These are phyloP conservation scores for Acleris holmiana DNA, from an alignment of 2,888 invertebrate species.

Conservation along the genomic window DNA sequence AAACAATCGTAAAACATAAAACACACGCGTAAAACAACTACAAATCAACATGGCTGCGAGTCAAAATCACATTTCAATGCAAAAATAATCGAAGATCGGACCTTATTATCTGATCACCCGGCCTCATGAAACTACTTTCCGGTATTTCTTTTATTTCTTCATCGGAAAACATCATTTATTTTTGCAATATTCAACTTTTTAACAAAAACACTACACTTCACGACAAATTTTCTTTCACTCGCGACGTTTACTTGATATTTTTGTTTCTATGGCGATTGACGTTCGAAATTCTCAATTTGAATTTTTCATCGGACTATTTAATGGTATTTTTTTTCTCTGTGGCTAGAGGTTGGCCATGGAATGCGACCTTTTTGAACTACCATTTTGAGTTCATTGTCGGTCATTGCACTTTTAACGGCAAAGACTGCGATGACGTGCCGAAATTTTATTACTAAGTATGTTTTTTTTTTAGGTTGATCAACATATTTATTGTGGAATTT, in stretches of 20 bases:
- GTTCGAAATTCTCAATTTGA: slow-evolving; percentile 56
- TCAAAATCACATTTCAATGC: slow-evolving; percentile 46
- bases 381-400: slow-evolving; percentile 1
- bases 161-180: slow-evolving; percentile 81
- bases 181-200: slow-evolving; percentile 79
- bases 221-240: slow-evolving; percentile 68
- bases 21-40: slow-evolving; percentile 44
- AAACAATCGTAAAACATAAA: slow-evolving; percentile 46
- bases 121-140: slow-evolving; percentile 69
- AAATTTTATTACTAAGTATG: too few relatives aligned
- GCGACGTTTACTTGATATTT: slow-evolving; percentile 60
- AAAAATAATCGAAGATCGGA: slow-evolving; percentile 57
- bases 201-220: slow-evolving; percentile 63
- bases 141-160: slow-evolving; percentile 78
- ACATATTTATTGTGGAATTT: too few relatives aligned
- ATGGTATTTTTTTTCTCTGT: slow-evolving; percentile 13
- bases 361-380: slow-evolving; percentile 9
- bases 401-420: neutral
- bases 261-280: slow-evolving; percentile 66
- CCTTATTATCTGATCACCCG: slow-evolving; percentile 79
- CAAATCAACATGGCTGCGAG: slow-evolving; percentile 61
- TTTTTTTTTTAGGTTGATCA: too few relatives aligned
- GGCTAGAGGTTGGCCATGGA: slow-evolving; percentile 31
- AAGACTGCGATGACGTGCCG: neutral
- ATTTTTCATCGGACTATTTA: slow-evolving; percentile 42